Evolutionary conservation across 2,888 invertebrate species (phyloP).

Genomic region (Cecidostiba fungosa): DNA sequence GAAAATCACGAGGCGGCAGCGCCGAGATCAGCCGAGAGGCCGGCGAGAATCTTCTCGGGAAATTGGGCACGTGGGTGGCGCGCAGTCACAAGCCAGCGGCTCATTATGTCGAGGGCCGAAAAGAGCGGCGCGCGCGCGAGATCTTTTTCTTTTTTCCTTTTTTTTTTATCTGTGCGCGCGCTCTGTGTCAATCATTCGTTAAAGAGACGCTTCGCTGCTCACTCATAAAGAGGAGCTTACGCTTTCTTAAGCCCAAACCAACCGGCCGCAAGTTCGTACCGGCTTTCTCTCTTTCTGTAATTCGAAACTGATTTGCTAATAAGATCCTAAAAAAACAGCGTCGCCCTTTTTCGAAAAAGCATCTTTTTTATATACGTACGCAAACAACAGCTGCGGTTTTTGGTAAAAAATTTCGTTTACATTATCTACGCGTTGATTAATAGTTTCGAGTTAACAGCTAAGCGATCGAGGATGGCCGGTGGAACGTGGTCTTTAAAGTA

Average conservation of each 20-base stretch:
- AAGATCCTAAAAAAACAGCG: conserved; percentile 52
- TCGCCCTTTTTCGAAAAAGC: conserved; percentile 5
- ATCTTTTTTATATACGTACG: neutral
- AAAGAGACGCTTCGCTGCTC: conserved; percentile 41
- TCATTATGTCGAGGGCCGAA: conserved; percentile 33
- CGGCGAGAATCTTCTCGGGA: conserved; percentile 69
- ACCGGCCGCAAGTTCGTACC: neutral
- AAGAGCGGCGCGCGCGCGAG: conserved; percentile 35
- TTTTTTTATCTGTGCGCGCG: conserved; percentile 19
- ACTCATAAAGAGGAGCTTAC: conserved; percentile 31
- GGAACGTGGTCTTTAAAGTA: conserved; percentile 48
- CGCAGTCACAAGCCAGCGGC: conserved; percentile 64
- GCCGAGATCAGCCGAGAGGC: conserved; percentile 53
- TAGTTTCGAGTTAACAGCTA: conserved; percentile 27
- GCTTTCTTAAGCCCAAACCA: conserved; percentile 5
- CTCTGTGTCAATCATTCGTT: conserved; percentile 42
- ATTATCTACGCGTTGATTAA: neutral
- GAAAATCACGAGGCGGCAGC: conserved; percentile 67
- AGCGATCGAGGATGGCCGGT: conserved; percentile 31
- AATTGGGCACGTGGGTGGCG: conserved; percentile 75
- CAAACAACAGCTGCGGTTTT: neutral
- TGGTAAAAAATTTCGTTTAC: neutral
- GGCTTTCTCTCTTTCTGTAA: conserved; percentile 39
- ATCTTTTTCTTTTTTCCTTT: conserved; percentile 27
- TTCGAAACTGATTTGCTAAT: conserved; percentile 61